Evolutionary conservation across 2,113 vertebrate genomes (phyloP).

Genomic region (Platysternon megacephalum): DNA sequence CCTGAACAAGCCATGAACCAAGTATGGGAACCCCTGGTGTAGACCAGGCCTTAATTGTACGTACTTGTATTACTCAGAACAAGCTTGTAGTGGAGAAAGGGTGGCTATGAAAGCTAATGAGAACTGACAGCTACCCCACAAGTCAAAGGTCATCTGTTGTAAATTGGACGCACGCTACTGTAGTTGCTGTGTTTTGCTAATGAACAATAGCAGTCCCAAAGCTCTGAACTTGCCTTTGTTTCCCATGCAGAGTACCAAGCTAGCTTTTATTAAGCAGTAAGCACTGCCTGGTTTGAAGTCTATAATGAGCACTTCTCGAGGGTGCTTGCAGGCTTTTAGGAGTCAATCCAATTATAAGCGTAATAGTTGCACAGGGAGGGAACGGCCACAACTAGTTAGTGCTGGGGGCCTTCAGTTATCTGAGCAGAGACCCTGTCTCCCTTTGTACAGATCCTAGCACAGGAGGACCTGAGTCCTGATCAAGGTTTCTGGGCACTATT

Average conservation of each 20-base stretch:
- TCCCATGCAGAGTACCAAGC: background rate
- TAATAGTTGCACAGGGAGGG: background rate
- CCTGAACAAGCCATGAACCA: too few species aligned
- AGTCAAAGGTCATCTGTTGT: background rate
- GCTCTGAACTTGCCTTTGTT: background rate
- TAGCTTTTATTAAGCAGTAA: background rate
- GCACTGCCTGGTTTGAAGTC: background rate
- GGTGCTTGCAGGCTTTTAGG: background rate
- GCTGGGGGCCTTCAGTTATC: background rate
- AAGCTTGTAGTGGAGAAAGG: background rate
- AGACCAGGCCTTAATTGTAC: background rate
- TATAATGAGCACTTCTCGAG: fast-evolving
- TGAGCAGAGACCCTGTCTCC: background rate
- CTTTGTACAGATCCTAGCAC: background rate
- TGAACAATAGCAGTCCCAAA: background rate
- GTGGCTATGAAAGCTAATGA: background rate
- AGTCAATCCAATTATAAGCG: background rate
- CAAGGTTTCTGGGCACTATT: background rate
- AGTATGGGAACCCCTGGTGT: too few species aligned
- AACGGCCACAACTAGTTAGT: background rate
- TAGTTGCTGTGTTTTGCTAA: background rate
- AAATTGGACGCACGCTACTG: background rate
- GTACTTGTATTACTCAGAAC: background rate
- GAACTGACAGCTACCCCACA: background rate
- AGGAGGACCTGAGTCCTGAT: background rate